Conservation (phyloP, 2,888 invertebrate species). For the Barypeithes pellucidus region DNA sequence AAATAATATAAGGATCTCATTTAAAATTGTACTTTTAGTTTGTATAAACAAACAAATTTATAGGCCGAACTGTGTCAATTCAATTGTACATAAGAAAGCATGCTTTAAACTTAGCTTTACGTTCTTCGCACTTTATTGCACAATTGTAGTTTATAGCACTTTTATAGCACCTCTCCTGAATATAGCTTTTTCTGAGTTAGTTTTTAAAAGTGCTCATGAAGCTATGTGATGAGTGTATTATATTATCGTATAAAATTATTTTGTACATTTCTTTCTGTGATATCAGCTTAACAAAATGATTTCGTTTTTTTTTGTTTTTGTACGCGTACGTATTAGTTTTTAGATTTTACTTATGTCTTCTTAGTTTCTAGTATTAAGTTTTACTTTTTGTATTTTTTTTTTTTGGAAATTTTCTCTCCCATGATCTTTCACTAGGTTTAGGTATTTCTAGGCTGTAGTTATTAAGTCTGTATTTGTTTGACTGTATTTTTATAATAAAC, state of each 20-base stretch:
- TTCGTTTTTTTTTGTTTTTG: conserved; percentile 36
- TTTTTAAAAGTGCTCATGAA: conserved; percentile 64
- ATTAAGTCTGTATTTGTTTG: conserved; percentile 7
- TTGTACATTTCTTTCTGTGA: conserved; percentile 67
- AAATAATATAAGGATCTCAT: conserved; percentile 47
- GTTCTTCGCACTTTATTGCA: conserved; percentile 27
- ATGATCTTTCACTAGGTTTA: conserved; percentile 57
- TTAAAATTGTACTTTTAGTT: conserved; percentile 44
- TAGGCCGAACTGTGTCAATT: conserved; percentile 71
- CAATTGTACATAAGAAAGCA: conserved; percentile 65
- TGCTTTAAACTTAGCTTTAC: conserved; percentile 52
- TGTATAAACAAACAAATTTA: conserved; percentile 48
- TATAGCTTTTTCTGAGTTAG: conserved; percentile 60
- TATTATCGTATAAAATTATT: conserved; percentile 53
- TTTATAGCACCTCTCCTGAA: conserved; percentile 54
- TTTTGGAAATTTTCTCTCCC: conserved; percentile 44
- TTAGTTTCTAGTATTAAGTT: conserved; percentile 49
- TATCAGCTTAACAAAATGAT: conserved; percentile 67
- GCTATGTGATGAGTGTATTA: conserved; percentile 66
- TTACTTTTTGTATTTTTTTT: conserved; percentile 37
- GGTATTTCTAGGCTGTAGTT: conserved; percentile 34
- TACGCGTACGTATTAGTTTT: conserved; percentile 22
- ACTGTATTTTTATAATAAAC: conserved; percentile 15
- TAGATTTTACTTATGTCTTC: conserved; percentile 50
- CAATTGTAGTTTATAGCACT: conserved; percentile 23